These are phyloP conservation scores for Leucophenga montana DNA, from an alignment of 2,888 invertebrate genomes.

Conservation along the genomic window DNA sequence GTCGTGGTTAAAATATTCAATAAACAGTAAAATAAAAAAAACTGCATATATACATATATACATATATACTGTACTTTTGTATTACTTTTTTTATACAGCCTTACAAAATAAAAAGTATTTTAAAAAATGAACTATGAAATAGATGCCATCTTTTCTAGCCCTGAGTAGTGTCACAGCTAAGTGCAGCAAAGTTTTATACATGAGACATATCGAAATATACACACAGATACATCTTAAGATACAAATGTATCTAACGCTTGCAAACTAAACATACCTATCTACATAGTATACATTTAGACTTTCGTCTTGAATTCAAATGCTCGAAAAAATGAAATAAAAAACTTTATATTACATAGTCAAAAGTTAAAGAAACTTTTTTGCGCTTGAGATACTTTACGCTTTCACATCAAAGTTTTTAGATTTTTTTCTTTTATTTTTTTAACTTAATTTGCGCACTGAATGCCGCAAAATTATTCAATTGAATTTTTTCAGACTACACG, in stretches of 20 bases:
- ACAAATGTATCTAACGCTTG: slow-evolving; percentile 22
- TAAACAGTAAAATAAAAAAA: too few relatives aligned
- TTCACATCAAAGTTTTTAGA: neutral
- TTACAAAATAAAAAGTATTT: too few relatives aligned
- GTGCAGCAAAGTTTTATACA: too few relatives aligned
- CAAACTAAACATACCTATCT: neutral
- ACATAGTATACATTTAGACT: neutral
- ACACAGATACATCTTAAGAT: slow-evolving; percentile 14
- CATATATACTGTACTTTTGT: too few relatives aligned
- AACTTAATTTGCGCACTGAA: neutral
- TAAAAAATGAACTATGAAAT: too few relatives aligned
- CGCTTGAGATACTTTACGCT: slow-evolving; percentile 13
- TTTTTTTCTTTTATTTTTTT: slow-evolving; percentile 1
- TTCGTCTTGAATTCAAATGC: slow-evolving; percentile 7
- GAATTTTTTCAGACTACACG: neutral
- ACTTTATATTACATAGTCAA: slow-evolving; percentile 24
- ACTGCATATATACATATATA: too few relatives aligned
- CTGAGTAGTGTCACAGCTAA: too few relatives aligned
- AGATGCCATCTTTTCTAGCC: too few relatives aligned
- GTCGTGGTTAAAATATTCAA: too few relatives aligned
- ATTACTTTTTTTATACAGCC: too few relatives aligned
- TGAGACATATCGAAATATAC: neutral
- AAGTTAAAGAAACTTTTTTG: slow-evolving; percentile 21
- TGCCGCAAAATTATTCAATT: slow-evolving; percentile 22
- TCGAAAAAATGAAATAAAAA: slow-evolving; percentile 25